A percentile compares a stretch with the other conserved stretches of the same genome.
Conservation (phyloP, 2,113 vertebrate genomes). For the Saguinus imperator region DNA sequence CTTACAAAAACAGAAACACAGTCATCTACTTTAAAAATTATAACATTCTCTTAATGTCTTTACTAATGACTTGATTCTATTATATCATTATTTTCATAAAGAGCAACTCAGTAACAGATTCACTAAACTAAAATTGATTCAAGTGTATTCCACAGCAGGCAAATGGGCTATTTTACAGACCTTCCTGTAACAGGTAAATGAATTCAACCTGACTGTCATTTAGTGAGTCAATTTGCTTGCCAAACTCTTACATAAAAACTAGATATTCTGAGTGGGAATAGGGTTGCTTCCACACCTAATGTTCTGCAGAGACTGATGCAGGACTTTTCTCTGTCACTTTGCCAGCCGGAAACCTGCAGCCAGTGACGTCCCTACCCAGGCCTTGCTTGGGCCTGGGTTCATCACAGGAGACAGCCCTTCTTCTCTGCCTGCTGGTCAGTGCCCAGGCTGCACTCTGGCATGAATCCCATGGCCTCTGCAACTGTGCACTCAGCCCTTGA, state of each 20-base stretch:
- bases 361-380: too few relatives aligned
- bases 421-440: too few relatives aligned
- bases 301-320: neutral
- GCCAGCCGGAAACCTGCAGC: too few relatives aligned
- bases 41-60: neutral
- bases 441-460: fast-evolving
- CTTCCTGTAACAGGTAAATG: neutral
- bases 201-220: neutral
- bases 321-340: too few relatives aligned
- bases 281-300: neutral
- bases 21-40: neutral
- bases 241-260: neutral
- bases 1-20: neutral
- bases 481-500: too few relatives aligned
- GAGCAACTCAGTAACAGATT: neutral
- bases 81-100: neutral
- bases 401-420: too few relatives aligned
- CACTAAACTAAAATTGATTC: neutral
- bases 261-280: neutral
- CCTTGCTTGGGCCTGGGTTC: too few relatives aligned
- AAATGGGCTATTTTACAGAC: neutral
- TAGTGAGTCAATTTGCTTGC: neutral
- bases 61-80: neutral
- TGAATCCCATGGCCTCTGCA: too few relatives aligned
- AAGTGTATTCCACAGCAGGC: neutral